These are phyloP conservation scores for Cichladusa arquata DNA, from an alignment of 2,113 vertebrate species.

Conservation along the genomic window DNA sequence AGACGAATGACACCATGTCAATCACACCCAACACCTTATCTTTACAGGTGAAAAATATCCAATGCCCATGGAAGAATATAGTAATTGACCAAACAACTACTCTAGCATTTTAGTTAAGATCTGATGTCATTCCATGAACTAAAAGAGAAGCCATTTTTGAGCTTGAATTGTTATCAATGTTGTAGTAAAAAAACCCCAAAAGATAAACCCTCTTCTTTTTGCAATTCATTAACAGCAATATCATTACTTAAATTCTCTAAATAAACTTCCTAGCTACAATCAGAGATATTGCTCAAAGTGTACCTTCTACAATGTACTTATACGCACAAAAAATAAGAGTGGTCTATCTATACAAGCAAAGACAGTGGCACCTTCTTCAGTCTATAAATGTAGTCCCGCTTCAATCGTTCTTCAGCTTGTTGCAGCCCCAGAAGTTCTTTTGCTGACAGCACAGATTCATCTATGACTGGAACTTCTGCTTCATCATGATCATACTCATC, in stretches of 20 bases:
- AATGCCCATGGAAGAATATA: background rate
- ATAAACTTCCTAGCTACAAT: background rate
- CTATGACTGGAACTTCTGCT: slow-evolving; percentile 71
- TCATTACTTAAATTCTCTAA: background rate
- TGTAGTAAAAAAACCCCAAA: background rate
- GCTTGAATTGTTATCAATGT: background rate
- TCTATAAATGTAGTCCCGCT: slow-evolving; percentile 79
- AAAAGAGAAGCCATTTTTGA: background rate
- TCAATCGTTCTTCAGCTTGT: slow-evolving; percentile 82
- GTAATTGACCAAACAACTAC: background rate
- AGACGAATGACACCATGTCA: background rate
- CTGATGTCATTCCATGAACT: background rate
- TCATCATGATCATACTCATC: slow-evolving; percentile 74
- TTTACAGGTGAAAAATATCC: background rate
- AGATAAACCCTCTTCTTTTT: background rate
- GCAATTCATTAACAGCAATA: background rate
- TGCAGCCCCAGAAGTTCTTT: slow-evolving; percentile 78
- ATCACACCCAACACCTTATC: background rate
- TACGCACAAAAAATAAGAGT: background rate
- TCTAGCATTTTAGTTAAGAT: background rate
- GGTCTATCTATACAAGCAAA: background rate
- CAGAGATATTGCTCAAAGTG: background rate
- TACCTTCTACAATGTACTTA: background rate
- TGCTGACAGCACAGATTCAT: slow-evolving; percentile 77
- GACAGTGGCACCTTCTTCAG: slow-evolving; percentile 80